Evolutionary conservation across 2,888 invertebrate species (phyloP).

Genomic region (Lepidochitona cinerea): DNA sequence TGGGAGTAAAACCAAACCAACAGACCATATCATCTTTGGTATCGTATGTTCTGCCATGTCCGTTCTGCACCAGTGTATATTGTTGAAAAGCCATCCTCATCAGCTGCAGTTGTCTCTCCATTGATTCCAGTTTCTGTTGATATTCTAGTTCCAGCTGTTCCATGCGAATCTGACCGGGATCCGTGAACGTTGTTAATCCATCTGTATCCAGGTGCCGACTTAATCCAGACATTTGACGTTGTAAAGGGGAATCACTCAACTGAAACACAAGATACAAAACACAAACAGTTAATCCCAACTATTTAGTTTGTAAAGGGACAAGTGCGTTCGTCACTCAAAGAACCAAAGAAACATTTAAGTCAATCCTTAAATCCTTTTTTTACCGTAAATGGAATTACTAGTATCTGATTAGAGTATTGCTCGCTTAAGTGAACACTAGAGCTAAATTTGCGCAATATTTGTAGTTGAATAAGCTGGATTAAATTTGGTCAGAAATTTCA

Average conservation of each 20-base stretch:
- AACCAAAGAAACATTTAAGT: no score
- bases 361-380: no score
- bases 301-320: no score
- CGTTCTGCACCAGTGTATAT: background rate
- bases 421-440: no score
- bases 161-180: slow-evolving; percentile 83
- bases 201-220: slow-evolving; percentile 70
- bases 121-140: slow-evolving; percentile 79
- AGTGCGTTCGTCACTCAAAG: no score
- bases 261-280: slow-evolving; percentile 10
- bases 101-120: slow-evolving; percentile 83
- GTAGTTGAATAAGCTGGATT: no score
- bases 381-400: no score
- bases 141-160: slow-evolving; percentile 80
- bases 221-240: slow-evolving; percentile 44
- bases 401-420: no score
- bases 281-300: background rate
- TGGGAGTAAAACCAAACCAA: background rate
- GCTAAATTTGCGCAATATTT: no score
- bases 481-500: no score
- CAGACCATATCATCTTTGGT: slow-evolving; percentile 30
- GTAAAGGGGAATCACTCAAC: slow-evolving; percentile 42
- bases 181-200: slow-evolving; percentile 81
- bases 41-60: background rate
- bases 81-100: slow-evolving; percentile 81